Evolutionary conservation across 2,888 invertebrate species (phyloP), one percentile per base, ranked within the genome.

Genomic region (Diaperis boleti): DNA sequence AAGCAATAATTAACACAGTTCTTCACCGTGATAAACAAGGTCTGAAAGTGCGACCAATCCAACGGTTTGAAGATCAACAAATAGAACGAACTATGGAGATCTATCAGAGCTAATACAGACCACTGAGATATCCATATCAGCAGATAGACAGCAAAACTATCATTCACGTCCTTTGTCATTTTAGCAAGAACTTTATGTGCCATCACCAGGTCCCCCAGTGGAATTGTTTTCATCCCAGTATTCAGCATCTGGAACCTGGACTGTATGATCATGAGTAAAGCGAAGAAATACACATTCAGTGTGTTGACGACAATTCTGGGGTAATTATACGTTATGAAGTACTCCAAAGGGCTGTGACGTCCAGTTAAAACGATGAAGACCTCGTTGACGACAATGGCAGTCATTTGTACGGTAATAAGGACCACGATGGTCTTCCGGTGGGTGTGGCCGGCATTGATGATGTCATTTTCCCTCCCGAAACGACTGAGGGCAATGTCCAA

Each of bases 201-300:
- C 13, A 5, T 1, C 1, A 33, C 33, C 5, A 33, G 11, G n/a
- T 33, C n/a, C 8, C 4, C 31, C 2, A 65, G 52, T 10, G 37
- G n/a, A 5, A 64, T 22, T 60, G 64, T 67, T 6, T 31, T 29
- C 8, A 64, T n/a, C 7, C 39, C 7, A n/a, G 8, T 2, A 20
- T 62, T 62, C 11, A 62, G 50, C 5, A 60, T 44, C 18, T 35
- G 10, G 11, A 60, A 54, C n/a, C 60, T 17, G 17, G 33, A 44
- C 15, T 52, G 15, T 3, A 52, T 4, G 8, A 60, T 17, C 4
- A 11, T 44, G 3, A 8, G 4, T 10, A 17, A 22, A 5, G 7
- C 13, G 17, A 22, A 42, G 18, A 54, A 45, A 1, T 1, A 11
- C 6, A 42, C 26, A 15, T 55, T 45, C 22, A 52, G 26, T 8